These are phyloP conservation scores for Dorcus hopei DNA, from an alignment of 2,888 invertebrate species.

Conservation along the genomic window DNA sequence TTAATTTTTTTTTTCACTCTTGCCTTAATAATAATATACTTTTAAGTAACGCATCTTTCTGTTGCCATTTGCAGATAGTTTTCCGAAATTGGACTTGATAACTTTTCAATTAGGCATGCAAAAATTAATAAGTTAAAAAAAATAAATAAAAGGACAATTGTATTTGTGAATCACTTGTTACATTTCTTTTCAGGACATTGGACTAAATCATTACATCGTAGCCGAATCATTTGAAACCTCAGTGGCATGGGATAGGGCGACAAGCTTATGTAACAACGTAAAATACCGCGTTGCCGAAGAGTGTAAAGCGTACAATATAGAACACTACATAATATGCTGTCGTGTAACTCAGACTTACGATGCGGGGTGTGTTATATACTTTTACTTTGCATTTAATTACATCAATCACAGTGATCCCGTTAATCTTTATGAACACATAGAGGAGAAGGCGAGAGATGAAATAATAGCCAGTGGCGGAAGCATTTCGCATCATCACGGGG, in stretches of 20 bases:
- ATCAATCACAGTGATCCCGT: conserved; percentile 73
- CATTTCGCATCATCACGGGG: conserved; percentile 94
- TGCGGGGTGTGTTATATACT: conserved; percentile 60
- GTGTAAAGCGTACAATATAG: conserved; percentile 59
- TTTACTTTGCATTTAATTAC: conserved; percentile 47
- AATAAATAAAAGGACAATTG: no score
- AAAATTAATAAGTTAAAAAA: no score
- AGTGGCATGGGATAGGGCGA: conserved; percentile 91
- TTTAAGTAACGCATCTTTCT: no score
- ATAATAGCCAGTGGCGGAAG: conserved; percentile 88
- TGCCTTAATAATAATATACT: no score
- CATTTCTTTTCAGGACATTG: conserved; percentile 70
- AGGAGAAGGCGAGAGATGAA: conserved; percentile 85
- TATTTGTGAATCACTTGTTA: no score
- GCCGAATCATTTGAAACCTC: conserved; percentile 99
- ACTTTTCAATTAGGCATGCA: no score
- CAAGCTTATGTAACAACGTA: conserved; percentile 82
- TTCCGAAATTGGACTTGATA: no score
- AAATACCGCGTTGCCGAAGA: conserved; percentile 72
- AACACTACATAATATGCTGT: conserved; percentile 68
- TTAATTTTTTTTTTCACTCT: no score
- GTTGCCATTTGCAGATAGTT: no score
- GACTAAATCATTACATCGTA: conserved; percentile 79
- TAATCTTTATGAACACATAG: conserved; percentile 82
- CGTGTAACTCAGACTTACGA: conserved; percentile 97